Evolutionary conservation across 1,140 invertebrate species (phyloP), one percentile per base, ranked within the genome.

Genomic region (Zaprionus africanus): DNA sequence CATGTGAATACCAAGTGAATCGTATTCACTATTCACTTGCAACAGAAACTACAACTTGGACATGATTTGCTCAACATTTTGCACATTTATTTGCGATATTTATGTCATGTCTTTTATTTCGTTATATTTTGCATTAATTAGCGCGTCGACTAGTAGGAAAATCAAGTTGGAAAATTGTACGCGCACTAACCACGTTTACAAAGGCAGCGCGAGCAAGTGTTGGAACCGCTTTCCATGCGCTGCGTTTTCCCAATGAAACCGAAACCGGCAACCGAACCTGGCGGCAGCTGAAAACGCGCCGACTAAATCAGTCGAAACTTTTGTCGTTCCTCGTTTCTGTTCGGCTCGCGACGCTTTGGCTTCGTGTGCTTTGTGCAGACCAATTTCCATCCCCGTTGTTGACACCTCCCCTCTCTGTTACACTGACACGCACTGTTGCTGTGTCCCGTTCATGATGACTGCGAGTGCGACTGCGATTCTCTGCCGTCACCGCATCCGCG

Each of bases 221-320:
- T 70, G 69, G 83, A 82, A 87, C 84, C 81, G 84, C 74, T 84
- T 87, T 51, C 84, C 77, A 83, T 71, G 83, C 77, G 81, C 70
- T 83, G 73, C 66, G 73, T 69, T 77, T 63, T 69, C 83, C 79
- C 76, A 87, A 87, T 87, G 84, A 86, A 86, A 87, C 83, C 64
- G 80, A 87, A 82, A 82, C 79, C 82, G 65, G 70, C 82, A 85
- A 38, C 22, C 22, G 22, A 22, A 22, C 22, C 22, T 74, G 74
- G 51, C 17, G 66, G 81, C 57, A 72, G 79, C 72, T 70, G 68
- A 81, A 86, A 80, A 74, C 43, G 61, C 75, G 68, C 51, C 79
- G 54, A 82, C 77, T 12, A 66, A 82, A 59, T 72, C 66, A 63
- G 28, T 58, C 46, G 64, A 76, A 78, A 71, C 69, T 74, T 76